These are phyloP conservation scores for Bombyx huttoni DNA, from an alignment of 2,888 invertebrate species.

Conservation along the genomic window DNA sequence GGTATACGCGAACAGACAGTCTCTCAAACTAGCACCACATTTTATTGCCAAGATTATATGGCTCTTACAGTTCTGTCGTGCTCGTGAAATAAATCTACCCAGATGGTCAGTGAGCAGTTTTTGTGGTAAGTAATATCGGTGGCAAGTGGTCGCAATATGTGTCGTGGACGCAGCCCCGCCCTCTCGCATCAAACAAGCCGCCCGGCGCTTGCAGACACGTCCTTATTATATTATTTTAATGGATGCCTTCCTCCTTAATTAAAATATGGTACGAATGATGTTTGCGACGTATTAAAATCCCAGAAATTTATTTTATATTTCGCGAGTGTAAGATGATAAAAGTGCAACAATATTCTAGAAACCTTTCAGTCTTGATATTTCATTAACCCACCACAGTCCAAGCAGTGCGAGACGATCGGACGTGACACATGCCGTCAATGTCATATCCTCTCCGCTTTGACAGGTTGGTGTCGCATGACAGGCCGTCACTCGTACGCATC, in stretches of 20 bases:
- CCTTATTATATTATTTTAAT: too few species aligned
- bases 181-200: neutral
- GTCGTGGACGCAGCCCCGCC: neutral
- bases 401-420: neutral
- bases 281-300: too few species aligned
- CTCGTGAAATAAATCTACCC: neutral
- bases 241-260: neutral
- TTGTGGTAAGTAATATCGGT: neutral
- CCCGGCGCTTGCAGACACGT: neutral
- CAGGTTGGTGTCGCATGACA: slow-evolving; percentile 9
- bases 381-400: neutral
- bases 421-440: slow-evolving; percentile 2
- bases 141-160: neutral
- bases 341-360: too few species aligned
- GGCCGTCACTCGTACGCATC: slow-evolving; percentile 13
- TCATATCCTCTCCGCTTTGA: slow-evolving; percentile 6
- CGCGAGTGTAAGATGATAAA: too few species aligned
- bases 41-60: too few species aligned
- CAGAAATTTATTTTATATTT: too few species aligned
- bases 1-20: too few species aligned
- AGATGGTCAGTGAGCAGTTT: neutral
- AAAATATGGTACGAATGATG: neutral
- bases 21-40: too few species aligned
- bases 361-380: too few species aligned
- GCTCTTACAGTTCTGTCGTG: too few species aligned